Base-by-base conservation (phyloP, 2,888 invertebrate genomes). In the Apotomis turbidana region DNA sequence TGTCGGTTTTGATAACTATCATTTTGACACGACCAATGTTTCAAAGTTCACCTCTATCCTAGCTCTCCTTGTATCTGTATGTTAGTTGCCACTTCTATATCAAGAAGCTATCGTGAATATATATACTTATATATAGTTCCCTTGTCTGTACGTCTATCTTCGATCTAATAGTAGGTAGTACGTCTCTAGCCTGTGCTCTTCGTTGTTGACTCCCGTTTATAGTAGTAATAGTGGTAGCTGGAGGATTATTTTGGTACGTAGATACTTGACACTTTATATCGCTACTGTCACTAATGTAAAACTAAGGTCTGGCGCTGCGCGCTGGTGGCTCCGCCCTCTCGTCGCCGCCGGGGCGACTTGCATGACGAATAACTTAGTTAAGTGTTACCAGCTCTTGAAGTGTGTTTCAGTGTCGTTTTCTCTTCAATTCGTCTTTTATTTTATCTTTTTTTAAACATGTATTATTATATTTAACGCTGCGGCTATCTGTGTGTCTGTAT, bases 211-310 rank as follows among this genome's bases (percentile, higher is more conserved):
- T 90, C 87, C 89, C 88, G 81, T 84, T 81, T 78, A 83, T 12
- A 84, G 89, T 87, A 88, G 90, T 70, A 76, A 75, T 62, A 80
- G 86, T 85, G 88, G 85, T 82, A 85, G 80, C 85, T 88, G 90
- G 88, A 83, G 83, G 85, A 86, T 90, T 93, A 91, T 88, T 90
- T 93, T 92, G 90, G 85, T 91, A 90, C 84, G 85, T 91, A 91
- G 90, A 78, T 82, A 81, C 76, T 73, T 74, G 80, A 78, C 76
- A 77, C 78, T 79, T 27, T 27, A 78, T 78, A 75, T 76, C 84
- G 85, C 90, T 90, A 86, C 80, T 91, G 92, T 93, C 91, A 92
- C 92, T 93, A 90, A 90, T 87, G 87, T 90, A 85, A 90, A 88
- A 88, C 15, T 68, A 27, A 4, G 8, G 44, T 8, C 60, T n/a